Base-by-base conservation (phyloP, 2,797 vertebrate species). In the Bovichtus variegatus region DNA sequence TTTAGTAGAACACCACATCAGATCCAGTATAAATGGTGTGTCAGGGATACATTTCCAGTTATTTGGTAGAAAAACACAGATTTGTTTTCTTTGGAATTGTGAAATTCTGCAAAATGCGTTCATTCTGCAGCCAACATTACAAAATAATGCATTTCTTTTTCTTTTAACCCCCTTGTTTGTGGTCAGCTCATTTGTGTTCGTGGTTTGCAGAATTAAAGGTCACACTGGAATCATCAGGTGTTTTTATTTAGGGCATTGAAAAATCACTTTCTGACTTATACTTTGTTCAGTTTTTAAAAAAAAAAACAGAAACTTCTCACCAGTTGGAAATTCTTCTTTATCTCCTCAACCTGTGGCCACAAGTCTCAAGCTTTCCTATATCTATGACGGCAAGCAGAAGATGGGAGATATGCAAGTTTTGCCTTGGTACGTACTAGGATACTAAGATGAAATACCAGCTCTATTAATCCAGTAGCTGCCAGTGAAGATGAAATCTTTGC, bases 401-500 rank as follows among this genome's bases (percentile, higher is more conserved):
- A 68, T 65, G 6, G 7, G 15, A 74, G 68, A 75, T 81, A 64
- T 61, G 38, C 58, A 53, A 15, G 74, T 68, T 62, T 59, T 31
- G 19, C 43, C 46, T 75, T 55, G 34, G 9, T 36, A 15, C 19
- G 31, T n/a, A 58, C 6, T 11, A 6, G n/a, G n/a, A 3, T 71
- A n/a, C n/a, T 38, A 53, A 70, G 60, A 46, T 70, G 50, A 74
- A 29, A 15, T 54, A 59, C 38, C 29, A 21, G 6, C 18, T 38
- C 18, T 57, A 54, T 74, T 67, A 61, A 36, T 13, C n/a, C 27
- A 36, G 23, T 27, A 2, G 41, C 40, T 71, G 29, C 43, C 40
- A 46, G 34, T 9, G 53, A 77, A 79, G 76, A 74, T 78, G 0
- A 63, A 53, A 81, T 79, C 67, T 23, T 9, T 41, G n/a, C 66